Percentiles rank a stretch among this genome's conserved stretches.
These are phyloP conservation scores for Tamandua tetradactyla DNA, from an alignment of 2,797 vertebrate genomes.

Conservation along the genomic window DNA sequence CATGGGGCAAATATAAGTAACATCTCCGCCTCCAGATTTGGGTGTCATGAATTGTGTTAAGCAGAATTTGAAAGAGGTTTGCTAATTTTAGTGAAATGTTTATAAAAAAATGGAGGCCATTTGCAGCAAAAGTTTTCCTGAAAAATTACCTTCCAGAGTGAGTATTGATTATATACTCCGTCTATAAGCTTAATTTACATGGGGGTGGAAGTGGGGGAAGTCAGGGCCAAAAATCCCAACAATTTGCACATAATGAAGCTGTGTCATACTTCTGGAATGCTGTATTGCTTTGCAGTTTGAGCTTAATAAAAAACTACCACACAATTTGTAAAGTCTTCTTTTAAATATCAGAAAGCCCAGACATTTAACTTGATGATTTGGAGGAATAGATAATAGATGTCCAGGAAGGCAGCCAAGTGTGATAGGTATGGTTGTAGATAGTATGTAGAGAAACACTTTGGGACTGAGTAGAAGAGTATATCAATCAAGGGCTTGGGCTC, in stretches of 20 bases:
- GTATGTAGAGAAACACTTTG: neutral
- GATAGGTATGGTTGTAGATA: neutral
- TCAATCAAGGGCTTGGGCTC: neutral
- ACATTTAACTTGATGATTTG: neutral
- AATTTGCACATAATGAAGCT: neutral
- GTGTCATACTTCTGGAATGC: neutral
- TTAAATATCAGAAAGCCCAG: slow-evolving; percentile 9
- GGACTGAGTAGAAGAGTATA: neutral
- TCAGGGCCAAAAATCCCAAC: neutral
- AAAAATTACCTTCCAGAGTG: neutral
- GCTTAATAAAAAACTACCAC: slow-evolving; percentile 1
- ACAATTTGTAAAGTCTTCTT: neutral
- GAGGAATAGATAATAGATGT: neutral
- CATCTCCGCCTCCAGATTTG: neutral
- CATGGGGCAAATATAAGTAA: neutral
- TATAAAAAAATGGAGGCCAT: neutral
- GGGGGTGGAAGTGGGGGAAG: neutral
- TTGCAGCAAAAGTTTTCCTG: neutral
- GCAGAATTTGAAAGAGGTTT: neutral
- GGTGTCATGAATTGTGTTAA: neutral
- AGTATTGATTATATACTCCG: neutral
- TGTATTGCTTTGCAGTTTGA: neutral
- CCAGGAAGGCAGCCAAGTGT: neutral
- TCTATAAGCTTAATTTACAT: neutral
- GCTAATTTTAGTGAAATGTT: neutral